These are phyloP conservation scores for Homalodisca vitripennis DNA, from an alignment of 1,140 invertebrate species.

Conservation along the genomic window DNA sequence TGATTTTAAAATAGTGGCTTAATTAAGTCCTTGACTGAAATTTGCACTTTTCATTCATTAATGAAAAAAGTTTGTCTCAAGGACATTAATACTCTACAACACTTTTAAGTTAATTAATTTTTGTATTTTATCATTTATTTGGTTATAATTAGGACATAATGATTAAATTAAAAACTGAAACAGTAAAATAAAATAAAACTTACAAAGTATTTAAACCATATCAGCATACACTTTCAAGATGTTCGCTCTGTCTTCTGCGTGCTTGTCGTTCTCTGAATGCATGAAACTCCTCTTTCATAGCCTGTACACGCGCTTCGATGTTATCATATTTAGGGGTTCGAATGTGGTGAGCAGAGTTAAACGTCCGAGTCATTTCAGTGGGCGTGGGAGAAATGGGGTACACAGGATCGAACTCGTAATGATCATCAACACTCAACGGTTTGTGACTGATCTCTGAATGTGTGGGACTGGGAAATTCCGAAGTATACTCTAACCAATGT, in stretches of 20 bases:
- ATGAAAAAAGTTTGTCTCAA: too few relatives aligned
- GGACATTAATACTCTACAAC: too few relatives aligned
- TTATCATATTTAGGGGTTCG: slow-evolving; percentile 67
- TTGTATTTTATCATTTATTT: too few relatives aligned
- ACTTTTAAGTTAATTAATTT: too few relatives aligned
- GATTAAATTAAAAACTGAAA: too few relatives aligned
- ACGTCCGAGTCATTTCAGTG: slow-evolving; percentile 54
- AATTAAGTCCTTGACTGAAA: too few relatives aligned
- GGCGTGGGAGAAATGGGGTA: slow-evolving; percentile 73
- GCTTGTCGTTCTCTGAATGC: slow-evolving; percentile 87
- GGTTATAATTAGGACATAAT: too few relatives aligned
- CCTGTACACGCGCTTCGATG: slow-evolving; percentile 86
- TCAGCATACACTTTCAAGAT: slow-evolving; percentile 76
- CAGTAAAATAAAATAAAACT: too few relatives aligned
- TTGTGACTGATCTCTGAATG: slow-evolving; percentile 48
- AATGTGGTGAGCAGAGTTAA: slow-evolving; percentile 58
- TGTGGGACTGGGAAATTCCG: slow-evolving; percentile 49
- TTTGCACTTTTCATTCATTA: too few relatives aligned
- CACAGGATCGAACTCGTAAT: slow-evolving; percentile 90
- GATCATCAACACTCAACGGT: slow-evolving; percentile 85
- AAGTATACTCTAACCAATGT: slow-evolving; percentile 28
- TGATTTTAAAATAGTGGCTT: too few relatives aligned
- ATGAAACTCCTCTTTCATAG: slow-evolving; percentile 94
- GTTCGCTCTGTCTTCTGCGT: slow-evolving; percentile 60
- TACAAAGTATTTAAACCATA: too few relatives aligned